Evolutionary conservation across 2,113 vertebrate species (phyloP), one percentile per base, ranked within the genome.

Genomic region (Falcunculus frontatus): DNA sequence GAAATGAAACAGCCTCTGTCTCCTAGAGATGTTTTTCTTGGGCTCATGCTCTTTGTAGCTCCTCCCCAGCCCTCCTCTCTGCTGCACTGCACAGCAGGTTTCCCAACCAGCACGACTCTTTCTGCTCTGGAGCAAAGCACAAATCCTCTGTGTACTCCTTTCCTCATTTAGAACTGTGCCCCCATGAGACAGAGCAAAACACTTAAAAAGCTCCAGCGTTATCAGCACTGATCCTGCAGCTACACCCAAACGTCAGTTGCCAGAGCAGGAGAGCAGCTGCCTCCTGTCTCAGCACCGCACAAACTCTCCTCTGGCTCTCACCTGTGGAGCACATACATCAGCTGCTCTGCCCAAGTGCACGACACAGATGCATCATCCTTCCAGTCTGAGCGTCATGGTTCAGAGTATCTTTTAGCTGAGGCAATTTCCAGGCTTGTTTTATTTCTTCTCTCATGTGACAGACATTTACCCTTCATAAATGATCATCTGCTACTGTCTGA

Each of bases 11-110:
- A 47, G 79, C 57, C 53, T 90, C 46, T 77, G 78, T 67, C 87
- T 84, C 80, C 69, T 5, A 25, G 55, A 46, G 59, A 78, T 92
- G 77, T 78, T 95, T 95, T 88, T 72, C 75, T 90, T 85, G 86
- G 85, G 64, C 62, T 53, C 50, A 44, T 2, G 0, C 29, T 76
- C 33, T 37, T 55, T 10, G 42, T 21, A 29, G 81, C 62, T 85
- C 65, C 74, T 79, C 26, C 78, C 49, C 63, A 82, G 65, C 74
- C 91, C 26, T 76, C 21, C 46, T 76, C 87, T 62, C 53, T 80
- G 62, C 70, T 41, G 35, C 9, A 1, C 29, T 63, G 59, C 70
- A 77, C 35, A 47, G 52, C 57, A 74, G 82, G 44, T 81, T 88
- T 90, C 64, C 68, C 26, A 56, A 3, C 7, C 7, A 57, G 64